Conservation (phyloP, 2,888 invertebrate species). For the Parelbella ahira region DNA sequence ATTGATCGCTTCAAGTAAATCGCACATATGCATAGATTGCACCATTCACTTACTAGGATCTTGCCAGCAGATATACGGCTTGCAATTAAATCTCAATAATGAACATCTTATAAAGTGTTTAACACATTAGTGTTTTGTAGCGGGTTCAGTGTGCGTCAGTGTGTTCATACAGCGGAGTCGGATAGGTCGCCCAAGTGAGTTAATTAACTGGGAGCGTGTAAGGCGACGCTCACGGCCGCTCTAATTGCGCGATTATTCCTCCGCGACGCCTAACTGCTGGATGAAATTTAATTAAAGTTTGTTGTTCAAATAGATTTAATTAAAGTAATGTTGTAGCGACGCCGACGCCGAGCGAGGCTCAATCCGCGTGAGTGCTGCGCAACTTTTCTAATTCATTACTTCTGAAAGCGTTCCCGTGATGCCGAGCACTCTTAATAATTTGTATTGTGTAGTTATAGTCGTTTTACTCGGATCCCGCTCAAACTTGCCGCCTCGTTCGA, state of each 20-base stretch:
- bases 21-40: too few species aligned
- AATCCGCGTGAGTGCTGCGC: constrained; percentile 80
- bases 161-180: constrained; percentile 48
- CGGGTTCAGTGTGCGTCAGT: constrained; percentile 23
- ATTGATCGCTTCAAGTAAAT: too few species aligned
- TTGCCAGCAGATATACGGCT: not conserved
- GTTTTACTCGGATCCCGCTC: constrained; percentile 46
- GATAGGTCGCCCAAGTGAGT: constrained; percentile 73
- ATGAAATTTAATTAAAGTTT: constrained; percentile 82
- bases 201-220: constrained; percentile 79
- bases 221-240: constrained; percentile 79
- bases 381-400: constrained; percentile 81
- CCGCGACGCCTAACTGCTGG: constrained; percentile 80
- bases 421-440: constrained; percentile 79
- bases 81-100: not conserved
- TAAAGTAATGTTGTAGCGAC: constrained; percentile 81
- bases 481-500: constrained; percentile 31
- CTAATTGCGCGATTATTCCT: constrained; percentile 81
- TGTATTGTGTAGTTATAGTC: constrained; percentile 75
- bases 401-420: constrained; percentile 80
- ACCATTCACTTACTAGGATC: too few species aligned
- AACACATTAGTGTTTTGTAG: constrained; percentile 13
- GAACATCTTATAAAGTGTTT: constrained; percentile 7
- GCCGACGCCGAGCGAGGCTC: constrained; percentile 66
- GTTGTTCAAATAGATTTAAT: constrained; percentile 83